phyloP scores from a whole-genome alignment of 2,797 vertebrate species.

The Melanotaenia parkinsoni region DNA sequence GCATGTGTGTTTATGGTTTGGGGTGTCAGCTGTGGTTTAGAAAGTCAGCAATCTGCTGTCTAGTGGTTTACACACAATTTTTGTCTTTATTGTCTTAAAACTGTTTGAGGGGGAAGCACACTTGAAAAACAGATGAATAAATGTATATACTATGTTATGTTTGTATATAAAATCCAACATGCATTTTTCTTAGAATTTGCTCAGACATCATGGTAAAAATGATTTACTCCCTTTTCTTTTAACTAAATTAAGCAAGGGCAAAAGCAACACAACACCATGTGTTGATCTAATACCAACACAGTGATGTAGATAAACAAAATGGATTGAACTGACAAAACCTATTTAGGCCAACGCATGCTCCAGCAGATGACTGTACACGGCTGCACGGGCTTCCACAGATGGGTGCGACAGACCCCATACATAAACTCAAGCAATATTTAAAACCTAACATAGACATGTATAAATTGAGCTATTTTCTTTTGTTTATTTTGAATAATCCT shows the following conservation, averaged over 20 bases:
- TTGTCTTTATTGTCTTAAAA: neutral
- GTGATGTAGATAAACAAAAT: slow-evolving; percentile 53
- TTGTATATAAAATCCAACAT: slow-evolving; percentile 11
- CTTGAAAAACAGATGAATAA: slow-evolving; percentile 11
- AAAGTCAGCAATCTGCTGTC: slow-evolving; percentile 4
- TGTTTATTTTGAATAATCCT: neutral
- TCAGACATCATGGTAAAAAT: slow-evolving; percentile 41
- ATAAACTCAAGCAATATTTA: slow-evolving; percentile 28
- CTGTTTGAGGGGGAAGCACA: neutral
- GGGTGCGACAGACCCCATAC: slow-evolving; percentile 26
- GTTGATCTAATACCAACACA: slow-evolving; percentile 50
- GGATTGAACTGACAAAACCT: slow-evolving; percentile 64
- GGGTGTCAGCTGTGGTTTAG: slow-evolving; percentile 10
- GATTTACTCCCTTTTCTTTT: slow-evolving; percentile 68
- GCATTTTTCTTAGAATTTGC: slow-evolving; percentile 42
- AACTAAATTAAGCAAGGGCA: slow-evolving; percentile 63
- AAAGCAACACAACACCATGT: slow-evolving; percentile 45
- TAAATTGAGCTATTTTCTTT: slow-evolving; percentile 6
- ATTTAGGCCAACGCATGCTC: slow-evolving; percentile 51
- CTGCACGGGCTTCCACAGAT: slow-evolving; percentile 13
- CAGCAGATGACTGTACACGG: slow-evolving; percentile 44
- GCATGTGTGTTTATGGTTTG: slow-evolving; percentile 38
- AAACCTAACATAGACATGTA: slow-evolving; percentile 12
- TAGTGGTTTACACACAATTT: slow-evolving; percentile 10
- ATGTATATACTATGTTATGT: neutral